phyloP scores from a whole-genome alignment of 2,888 invertebrate genomes.

The Machimus rusticus region DNA sequence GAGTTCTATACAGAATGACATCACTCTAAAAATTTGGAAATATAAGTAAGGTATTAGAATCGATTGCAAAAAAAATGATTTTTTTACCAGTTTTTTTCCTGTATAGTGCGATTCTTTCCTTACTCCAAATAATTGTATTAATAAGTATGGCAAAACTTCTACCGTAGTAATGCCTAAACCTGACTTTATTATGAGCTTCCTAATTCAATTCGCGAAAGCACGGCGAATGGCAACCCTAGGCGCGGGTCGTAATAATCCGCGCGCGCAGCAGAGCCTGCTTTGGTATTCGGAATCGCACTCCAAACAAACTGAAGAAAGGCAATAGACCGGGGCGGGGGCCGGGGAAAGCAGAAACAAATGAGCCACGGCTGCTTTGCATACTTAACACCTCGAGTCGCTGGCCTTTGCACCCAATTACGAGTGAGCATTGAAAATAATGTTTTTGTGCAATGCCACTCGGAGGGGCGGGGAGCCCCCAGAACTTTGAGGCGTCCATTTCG shows the following conservation, averaged over 20 bases:
- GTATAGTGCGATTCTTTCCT: too few species aligned
- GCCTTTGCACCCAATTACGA: conserved; percentile 26
- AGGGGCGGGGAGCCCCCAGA: not conserved
- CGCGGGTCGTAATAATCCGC: not conserved
- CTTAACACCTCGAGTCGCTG: not conserved
- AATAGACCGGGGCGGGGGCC: not conserved
- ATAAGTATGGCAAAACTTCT: too few species aligned
- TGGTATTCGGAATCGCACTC: not conserved
- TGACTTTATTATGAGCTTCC: not conserved
- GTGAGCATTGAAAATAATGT: conserved; percentile 9
- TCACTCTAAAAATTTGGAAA: too few species aligned
- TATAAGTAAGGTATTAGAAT: too few species aligned
- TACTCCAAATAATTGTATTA: too few species aligned
- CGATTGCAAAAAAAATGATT: too few species aligned
- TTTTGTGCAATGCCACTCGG: not conserved
- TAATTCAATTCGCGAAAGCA: not conserved
- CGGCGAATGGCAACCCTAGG: not conserved
- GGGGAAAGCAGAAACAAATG: not conserved
- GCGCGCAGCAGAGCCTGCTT: not conserved
- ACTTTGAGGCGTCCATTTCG: not conserved
- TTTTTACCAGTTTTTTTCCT: too few species aligned
- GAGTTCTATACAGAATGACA: too few species aligned
- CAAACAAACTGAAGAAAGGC: not conserved
- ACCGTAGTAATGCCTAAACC: not conserved
- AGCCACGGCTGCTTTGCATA: not conserved